These are phyloP conservation scores for Cydia fagiglandana DNA, from an alignment of 1,140 invertebrate genomes.

Conservation along the genomic window DNA sequence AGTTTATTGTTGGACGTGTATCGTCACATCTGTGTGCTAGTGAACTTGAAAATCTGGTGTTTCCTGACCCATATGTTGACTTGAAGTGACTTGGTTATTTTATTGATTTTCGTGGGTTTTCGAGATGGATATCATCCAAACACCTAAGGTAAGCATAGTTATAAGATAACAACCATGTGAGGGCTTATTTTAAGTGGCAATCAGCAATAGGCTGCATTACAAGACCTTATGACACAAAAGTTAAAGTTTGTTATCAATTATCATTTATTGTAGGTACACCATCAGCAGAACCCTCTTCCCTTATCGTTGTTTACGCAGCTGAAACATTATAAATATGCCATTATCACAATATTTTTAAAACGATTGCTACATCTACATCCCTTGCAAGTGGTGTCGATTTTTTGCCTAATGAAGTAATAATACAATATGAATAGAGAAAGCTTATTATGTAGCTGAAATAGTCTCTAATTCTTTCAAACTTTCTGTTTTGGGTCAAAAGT, in stretches of 20 bases:
- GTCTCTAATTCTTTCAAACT: too few relatives aligned
- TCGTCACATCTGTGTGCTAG: neutral
- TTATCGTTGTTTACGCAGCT: conserved; percentile 11
- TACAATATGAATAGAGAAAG: too few relatives aligned
- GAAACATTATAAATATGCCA: neutral
- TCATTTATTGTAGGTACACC: neutral
- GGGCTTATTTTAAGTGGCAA: neutral
- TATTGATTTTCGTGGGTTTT: conserved; percentile 57
- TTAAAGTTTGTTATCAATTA: conserved; percentile 3
- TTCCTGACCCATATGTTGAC: conserved; percentile 38
- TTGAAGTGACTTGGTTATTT: conserved; percentile 41
- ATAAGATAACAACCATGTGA: conserved; percentile 11
- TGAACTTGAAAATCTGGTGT: conserved; percentile 14
- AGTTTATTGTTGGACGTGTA: conserved; percentile 1
- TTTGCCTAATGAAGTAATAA: too few relatives aligned
- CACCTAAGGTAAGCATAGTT: conserved; percentile 62
- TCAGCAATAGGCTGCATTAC: neutral
- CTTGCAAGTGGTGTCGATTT: neutral
- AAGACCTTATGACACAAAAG: neutral
- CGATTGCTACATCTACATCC: neutral
- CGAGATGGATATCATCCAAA: conserved; percentile 69
- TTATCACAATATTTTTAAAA: too few relatives aligned
- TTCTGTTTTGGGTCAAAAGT: too few relatives aligned
- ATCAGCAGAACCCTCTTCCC: neutral
- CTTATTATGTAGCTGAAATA: too few relatives aligned